phyloP scores from a whole-genome alignment of 2,113 vertebrate genomes.

The Entosphenus tridentatus region DNA sequence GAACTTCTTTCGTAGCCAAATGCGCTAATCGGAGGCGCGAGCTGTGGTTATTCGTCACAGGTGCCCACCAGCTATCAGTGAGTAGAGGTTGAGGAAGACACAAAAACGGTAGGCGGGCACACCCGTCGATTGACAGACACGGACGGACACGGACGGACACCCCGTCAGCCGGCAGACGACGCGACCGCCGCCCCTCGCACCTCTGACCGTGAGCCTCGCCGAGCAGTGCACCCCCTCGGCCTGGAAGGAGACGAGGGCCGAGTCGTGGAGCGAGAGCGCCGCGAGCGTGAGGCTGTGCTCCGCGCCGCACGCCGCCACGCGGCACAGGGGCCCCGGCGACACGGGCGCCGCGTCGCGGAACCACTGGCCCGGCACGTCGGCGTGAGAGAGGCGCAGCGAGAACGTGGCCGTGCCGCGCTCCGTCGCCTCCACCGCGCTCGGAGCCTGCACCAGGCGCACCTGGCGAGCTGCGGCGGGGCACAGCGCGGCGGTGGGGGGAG shows the following conservation, averaged over 20 bases:
- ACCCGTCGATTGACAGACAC: no score
- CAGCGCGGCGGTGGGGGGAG: not conserved
- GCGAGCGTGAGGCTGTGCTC: slow-evolving; percentile 44
- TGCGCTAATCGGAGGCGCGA: no score
- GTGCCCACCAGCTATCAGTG: no score
- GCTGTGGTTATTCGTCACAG: no score
- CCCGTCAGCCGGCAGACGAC: no score
- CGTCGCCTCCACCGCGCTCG: slow-evolving; percentile 26
- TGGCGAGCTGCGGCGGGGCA: not conserved
- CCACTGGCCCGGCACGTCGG: slow-evolving; percentile 52
- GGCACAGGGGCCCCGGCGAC: slow-evolving; percentile 25
- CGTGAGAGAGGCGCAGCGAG: slow-evolving; percentile 51
- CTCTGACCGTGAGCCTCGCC: slow-evolving; percentile 37
- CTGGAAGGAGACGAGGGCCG: slow-evolving; percentile 48
- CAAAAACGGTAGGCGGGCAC: no score
- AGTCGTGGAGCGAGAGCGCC: slow-evolving; percentile 37
- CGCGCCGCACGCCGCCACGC: slow-evolving; percentile 26
- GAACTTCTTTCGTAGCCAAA: no score
- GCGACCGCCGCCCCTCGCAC: slow-evolving; percentile 17
- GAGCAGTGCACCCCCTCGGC: slow-evolving; percentile 48
- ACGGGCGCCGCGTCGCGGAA: slow-evolving; percentile 41
- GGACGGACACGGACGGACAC: no score
- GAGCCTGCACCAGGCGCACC: slow-evolving; percentile 32
- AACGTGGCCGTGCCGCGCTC: slow-evolving; percentile 47
- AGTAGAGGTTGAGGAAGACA: no score